Base-by-base conservation (phyloP, 2,888 invertebrate genomes). In the Sesia apiformis region DNA sequence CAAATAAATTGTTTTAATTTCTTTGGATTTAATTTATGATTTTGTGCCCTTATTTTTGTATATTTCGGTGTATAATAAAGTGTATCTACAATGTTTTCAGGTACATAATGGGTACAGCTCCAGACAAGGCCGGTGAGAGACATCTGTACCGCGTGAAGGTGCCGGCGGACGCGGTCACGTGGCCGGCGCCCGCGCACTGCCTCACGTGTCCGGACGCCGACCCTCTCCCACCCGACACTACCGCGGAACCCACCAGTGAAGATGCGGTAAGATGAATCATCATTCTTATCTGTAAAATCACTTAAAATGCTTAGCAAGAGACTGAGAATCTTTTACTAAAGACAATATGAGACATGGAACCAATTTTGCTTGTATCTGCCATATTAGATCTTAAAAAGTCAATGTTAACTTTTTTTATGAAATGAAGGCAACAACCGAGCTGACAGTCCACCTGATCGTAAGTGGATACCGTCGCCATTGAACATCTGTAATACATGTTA, bases 51-150 rank as follows among this genome's bases (percentile, higher is more conserved):
- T 41, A 6, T 23, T 7, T 42, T 42, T 7, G 7, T 42, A 1
- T 7, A n/a, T 8, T 8, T 8, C 49, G 49, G 8, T 49, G 49
- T 49, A n/a, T 6, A n/a, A n/a, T n/a, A n/a, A n/a, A n/a, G 8
- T 49, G 23, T 8, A 49, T 8, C 49, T 49, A n/a, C 23, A 8
- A 1, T 49, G 49, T 49, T 3, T 8, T 52, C 40, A 95, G 95
- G 58, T 97, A 96, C 80, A 95, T 94, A 68, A 92, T 96, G 64
- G 96, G 95, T 43, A 95, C 95, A 4, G 93, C 93, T 3, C 93
- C 94, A 63, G 93, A 93, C 52, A 91, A 93, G 61, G 95, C 97
- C 0, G 94, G 95, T 0, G 93, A 94, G 70, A 91, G 96, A 1
- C 97, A 97, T 78, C 84, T 97, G 60, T 96, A 94, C 87, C 92